These are phyloP conservation scores for Cyprinus carpio DNA, from an alignment of 2,113 vertebrate species.

Conservation along the genomic window DNA sequence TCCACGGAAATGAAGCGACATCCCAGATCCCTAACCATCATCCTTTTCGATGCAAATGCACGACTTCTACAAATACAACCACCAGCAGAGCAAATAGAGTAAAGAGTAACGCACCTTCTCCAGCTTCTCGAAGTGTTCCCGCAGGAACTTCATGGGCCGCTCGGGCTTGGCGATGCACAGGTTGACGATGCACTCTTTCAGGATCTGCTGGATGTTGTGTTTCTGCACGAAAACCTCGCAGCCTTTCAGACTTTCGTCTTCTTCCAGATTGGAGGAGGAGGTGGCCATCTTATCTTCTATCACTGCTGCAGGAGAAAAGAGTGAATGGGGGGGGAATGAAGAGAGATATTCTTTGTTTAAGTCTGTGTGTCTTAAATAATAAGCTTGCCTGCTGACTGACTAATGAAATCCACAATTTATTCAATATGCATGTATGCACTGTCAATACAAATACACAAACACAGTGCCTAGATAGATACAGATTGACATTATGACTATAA, in stretches of 20 bases:
- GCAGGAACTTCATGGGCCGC: constrained; percentile 92
- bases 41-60: not conserved
- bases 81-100: not conserved
- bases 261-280: constrained; percentile 83
- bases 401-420: not conserved
- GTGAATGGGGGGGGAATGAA: constrained; percentile 59
- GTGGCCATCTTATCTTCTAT: constrained; percentile 87
- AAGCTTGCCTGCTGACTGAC: constrained; percentile 47
- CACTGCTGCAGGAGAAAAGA: constrained; percentile 59
- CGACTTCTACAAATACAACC: not conserved
- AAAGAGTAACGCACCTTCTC: constrained; percentile 87
- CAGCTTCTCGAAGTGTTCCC: constrained; percentile 95
- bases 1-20: not conserved
- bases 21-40: constrained; percentile 16
- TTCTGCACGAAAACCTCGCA: constrained; percentile 96
- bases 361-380: not conserved
- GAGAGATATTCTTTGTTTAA: constrained; percentile 56
- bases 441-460: not conserved
- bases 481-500: too few relatives aligned
- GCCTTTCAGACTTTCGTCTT: constrained; percentile 92
- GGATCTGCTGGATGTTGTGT: constrained; percentile 92
- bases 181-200: constrained; percentile 95
- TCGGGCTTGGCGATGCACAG: constrained; percentile 94
- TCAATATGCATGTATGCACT: not conserved
- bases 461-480: too few relatives aligned